Conservation (phyloP, 2,797 vertebrate species). For the Hemibagrus guttatus region DNA sequence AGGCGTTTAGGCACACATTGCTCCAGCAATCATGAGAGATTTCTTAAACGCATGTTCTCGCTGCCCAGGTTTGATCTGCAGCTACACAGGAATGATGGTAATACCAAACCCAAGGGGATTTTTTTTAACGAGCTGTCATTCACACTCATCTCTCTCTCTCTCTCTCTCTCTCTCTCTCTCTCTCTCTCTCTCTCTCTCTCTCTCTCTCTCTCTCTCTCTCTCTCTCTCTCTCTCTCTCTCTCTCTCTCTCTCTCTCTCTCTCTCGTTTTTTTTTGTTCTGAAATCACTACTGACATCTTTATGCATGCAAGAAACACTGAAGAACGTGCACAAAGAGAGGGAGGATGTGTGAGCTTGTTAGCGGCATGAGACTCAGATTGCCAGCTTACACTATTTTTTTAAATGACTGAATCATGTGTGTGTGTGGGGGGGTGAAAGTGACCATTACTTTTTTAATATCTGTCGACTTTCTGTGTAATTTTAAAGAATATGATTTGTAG, state of each 20-base stretch:
- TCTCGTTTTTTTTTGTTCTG: not conserved
- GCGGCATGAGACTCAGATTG: not conserved
- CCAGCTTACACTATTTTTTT: not conserved
- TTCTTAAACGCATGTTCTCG: not conserved
- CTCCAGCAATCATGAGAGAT: not conserved
- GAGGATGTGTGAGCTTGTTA: slow-evolving; percentile 1
- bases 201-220: too few relatives aligned
- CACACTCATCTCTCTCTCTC: too few relatives aligned
- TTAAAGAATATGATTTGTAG: not conserved
- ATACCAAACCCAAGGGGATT: not conserved
- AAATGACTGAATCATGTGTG: not conserved
- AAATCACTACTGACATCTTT: slow-evolving; percentile 4
- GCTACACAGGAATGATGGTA: slow-evolving; percentile 3
- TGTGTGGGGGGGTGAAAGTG: not conserved
- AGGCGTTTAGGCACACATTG: not conserved
- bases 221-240: too few relatives aligned
- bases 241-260: not conserved
- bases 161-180: too few relatives aligned
- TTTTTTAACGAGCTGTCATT: slow-evolving; percentile 15
- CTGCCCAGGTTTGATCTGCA: not conserved
- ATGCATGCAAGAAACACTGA: not conserved
- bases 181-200: too few relatives aligned
- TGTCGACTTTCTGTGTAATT: not conserved
- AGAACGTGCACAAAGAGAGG: not conserved
- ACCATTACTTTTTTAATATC: not conserved